These are phyloP conservation scores for Noctua fimbriata DNA, from an alignment of 2,888 invertebrate genomes.

Conservation along the genomic window DNA sequence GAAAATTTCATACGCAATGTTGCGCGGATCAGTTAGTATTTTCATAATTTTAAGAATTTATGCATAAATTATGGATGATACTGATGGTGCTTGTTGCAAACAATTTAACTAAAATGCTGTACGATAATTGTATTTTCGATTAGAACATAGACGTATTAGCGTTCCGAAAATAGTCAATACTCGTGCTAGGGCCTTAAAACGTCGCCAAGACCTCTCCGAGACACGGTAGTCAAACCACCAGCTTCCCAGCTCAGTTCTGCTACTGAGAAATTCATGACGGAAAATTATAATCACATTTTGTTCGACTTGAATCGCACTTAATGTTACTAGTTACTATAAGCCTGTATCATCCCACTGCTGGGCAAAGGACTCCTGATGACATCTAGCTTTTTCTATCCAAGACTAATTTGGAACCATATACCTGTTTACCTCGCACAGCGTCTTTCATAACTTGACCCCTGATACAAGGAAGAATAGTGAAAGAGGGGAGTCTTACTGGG, in stretches of 20 bases:
- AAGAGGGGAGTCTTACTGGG: too few relatives aligned
- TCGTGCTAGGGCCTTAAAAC: neutral
- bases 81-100: too few relatives aligned
- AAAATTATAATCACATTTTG: neutral
- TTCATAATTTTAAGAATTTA: too few relatives aligned
- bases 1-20: too few relatives aligned
- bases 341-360: neutral
- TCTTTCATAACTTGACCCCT: neutral
- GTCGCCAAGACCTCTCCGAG: neutral
- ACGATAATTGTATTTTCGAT: too few relatives aligned
- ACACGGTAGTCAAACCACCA: neutral
- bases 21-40: too few relatives aligned
- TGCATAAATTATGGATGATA: too few relatives aligned
- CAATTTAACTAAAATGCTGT: too few relatives aligned
- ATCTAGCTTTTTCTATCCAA: neutral
- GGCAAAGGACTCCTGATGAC: neutral
- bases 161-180: too few relatives aligned
- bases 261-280: neutral
- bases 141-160: too few relatives aligned
- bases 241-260: neutral
- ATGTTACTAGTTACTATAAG: neutral
- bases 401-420: neutral
- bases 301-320: neutral
- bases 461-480: neutral
- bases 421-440: too few relatives aligned